Percentiles rank a stretch among this genome's conserved stretches.
Conservation (phyloP, 2,888 invertebrate genomes). For the Drosophila acutilabella region DNA sequence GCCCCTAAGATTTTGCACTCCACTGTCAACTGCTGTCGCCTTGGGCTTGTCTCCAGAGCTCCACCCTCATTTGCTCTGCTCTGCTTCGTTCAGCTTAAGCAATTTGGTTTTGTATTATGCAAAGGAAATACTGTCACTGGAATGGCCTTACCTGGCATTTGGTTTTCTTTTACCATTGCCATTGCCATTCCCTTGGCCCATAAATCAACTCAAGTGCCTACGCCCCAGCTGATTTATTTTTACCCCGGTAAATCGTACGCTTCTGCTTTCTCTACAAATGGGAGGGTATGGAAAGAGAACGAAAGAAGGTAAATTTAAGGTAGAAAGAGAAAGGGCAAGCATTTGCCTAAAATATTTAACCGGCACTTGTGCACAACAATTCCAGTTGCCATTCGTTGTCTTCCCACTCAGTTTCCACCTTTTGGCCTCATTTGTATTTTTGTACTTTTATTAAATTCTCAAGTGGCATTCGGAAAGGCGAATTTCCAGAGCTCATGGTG, state of each 20-base stretch:
- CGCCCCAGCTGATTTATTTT: constrained; percentile 80
- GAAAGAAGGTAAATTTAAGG: background rate
- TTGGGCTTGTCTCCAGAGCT: constrained; percentile 43
- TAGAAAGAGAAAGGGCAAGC: constrained; percentile 21
- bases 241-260: constrained; percentile 55
- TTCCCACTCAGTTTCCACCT: constrained; percentile 4
- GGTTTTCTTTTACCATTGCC: constrained; percentile 28
- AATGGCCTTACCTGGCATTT: constrained; percentile 62
- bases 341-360: constrained; percentile 80
- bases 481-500: constrained; percentile 50
- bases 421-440: constrained; percentile 15
- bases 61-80: background rate
- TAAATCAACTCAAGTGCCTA: constrained; percentile 81
- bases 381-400: constrained; percentile 61
- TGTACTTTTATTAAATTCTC: constrained; percentile 77
- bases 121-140: constrained; percentile 60
- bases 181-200: constrained; percentile 61
- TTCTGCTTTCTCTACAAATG: constrained; percentile 3
- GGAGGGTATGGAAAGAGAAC: background rate
- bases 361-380: constrained; percentile 78
- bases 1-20: constrained; percentile 21
- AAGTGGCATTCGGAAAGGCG: constrained; percentile 73
- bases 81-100: constrained; percentile 32
- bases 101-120: constrained; percentile 67
- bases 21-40: constrained; percentile 58